Base-by-base conservation (phyloP, 2,888 invertebrate genomes). In the Trissonchulus latispiculum region DNA sequence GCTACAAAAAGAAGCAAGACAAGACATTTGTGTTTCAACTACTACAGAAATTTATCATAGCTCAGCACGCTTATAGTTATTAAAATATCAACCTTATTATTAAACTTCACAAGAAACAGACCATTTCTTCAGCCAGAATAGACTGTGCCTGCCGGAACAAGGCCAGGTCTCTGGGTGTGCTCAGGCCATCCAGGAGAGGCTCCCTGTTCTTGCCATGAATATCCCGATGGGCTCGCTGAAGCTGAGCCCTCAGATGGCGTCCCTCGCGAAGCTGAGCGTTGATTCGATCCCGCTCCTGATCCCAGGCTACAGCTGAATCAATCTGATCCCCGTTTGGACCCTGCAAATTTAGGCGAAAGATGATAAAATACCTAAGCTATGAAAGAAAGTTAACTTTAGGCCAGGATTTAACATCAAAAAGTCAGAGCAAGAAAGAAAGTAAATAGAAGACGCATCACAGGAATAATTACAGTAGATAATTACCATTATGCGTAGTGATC, bases 91-190 rank as follows among this genome's bases (percentile, higher is more conserved):
- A 48, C 15, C 59, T 28, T 32, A 1, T 0, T 8, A 36, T 59
- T 0, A 64, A 61, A 61, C 23, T n/a, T n/a, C n/a, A n/a, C n/a
- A n/a, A n/a, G n/a, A n/a, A 66, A 80, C 84, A 83, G 79, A 87
- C 87, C 73, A 93, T 89, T 81, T 90, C 90, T 81, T 93, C 92
- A 77, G 93, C 92, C 0, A 94, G 92, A 70, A 90, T 86, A 0
- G 95, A 92, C 82, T 95, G 95, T 0, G 95, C 95, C 80, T 95
- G 93, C 77, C 90, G 87, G 83, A 95, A 95, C 79, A 95, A 84
- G 80, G 90, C 89, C 75, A 95, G 85, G 84, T 95, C 95, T 83
- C 93, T 94, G 75, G 92, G 91, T 0, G 93, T 81, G 2, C 83
- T 81, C 59, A 84, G 74, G 18, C 83, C 83, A 67, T 79, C 79